Evolutionary conservation across 2,888 invertebrate genomes (phyloP), one percentile per base, ranked within the genome.

Genomic region (Gibbula magus): DNA sequence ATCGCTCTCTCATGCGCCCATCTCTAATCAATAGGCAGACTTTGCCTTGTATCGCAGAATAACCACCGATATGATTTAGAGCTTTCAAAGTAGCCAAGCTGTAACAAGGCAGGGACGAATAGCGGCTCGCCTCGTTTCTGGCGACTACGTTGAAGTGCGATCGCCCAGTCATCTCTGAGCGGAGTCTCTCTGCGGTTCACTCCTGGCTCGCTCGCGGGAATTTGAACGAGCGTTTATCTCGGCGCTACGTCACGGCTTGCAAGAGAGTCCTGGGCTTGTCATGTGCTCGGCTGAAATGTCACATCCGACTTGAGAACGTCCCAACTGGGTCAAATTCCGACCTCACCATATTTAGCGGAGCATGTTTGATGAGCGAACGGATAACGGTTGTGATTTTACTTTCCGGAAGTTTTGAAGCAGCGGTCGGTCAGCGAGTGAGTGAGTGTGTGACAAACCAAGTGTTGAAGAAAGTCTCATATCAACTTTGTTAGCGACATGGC

Each of bases 201-300:
- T 45, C 45, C 45, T 45, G 45, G 13, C 45, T 18, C 61, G 61
- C 61, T 61, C 61, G 61, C 61, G 61, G 61, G 61, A 61, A 61
- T 61, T 61, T 61, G 61, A 61, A 61, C 61, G 61, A 18, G 61
- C 61, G 61, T 61, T 61, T 61, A 61, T 61, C 61, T 61, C 61
- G 29, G 29, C 29, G 61, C 61, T 61, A 61, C 61, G 61, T 61
- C 61, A 61, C 61, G 13, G 22, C 16, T 13, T 45, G 61, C n/a
- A 16, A 16, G 29, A 1, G 61, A 61, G 61, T 61, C 61, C 25
- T 22, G 16, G 29, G 61, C 22, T 61, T 61, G 61, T 61, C 61
- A 61, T 61, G 61, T 61, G 61, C 29, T 29, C 29, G 13, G 61
- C 25, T 61, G 61, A 61, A 45, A 61, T 61, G 61, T 61, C 61